phyloP scores from a whole-genome alignment of 2,113 vertebrate species.

The Solenodon paradoxus region DNA sequence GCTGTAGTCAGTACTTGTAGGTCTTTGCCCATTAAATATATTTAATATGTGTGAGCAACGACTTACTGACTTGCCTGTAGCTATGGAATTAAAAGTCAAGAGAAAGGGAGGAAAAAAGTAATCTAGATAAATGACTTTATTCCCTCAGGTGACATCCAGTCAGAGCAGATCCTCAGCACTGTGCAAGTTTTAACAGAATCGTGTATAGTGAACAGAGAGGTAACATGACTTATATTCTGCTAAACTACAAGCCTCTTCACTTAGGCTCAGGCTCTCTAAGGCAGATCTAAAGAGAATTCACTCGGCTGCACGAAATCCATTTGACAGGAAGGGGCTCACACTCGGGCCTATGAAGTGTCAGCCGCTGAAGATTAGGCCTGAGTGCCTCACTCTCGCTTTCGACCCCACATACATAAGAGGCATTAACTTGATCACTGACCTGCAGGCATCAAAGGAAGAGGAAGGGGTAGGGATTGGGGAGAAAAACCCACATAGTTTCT shows the following conservation, averaged over 20 bases:
- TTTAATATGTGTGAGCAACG: slow-evolving; percentile 87
- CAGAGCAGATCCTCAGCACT: slow-evolving; percentile 81
- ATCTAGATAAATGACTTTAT: slow-evolving; percentile 89
- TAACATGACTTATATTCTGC: slow-evolving; percentile 74
- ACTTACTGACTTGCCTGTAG: slow-evolving; percentile 90
- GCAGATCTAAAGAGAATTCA: slow-evolving; percentile 80
- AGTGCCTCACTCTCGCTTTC: slow-evolving; percentile 58
- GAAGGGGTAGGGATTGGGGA: slow-evolving; percentile 65
- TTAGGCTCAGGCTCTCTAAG: slow-evolving; percentile 69
- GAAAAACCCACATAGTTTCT: slow-evolving; percentile 75
- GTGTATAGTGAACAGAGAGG: slow-evolving; percentile 72
- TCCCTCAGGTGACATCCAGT: slow-evolving; percentile 86
- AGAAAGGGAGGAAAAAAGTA: slow-evolving; percentile 86
- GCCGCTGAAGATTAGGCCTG: slow-evolving; percentile 69
- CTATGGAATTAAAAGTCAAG: slow-evolving; percentile 87
- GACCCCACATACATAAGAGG: slow-evolving; percentile 12
- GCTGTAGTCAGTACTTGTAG: slow-evolving; percentile 78
- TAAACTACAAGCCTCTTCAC: slow-evolving; percentile 76
- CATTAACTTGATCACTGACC: slow-evolving; percentile 73
- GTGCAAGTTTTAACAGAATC: slow-evolving; percentile 92
- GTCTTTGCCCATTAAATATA: slow-evolving; percentile 80
- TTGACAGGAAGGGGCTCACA: slow-evolving; percentile 72
- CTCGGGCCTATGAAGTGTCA: slow-evolving; percentile 71
- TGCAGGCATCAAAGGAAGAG: slow-evolving; percentile 72
- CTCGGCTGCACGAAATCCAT: slow-evolving; percentile 81